Evolutionary conservation across 2,797 vertebrate genomes (phyloP), one percentile per base, ranked within the genome.

Genomic region (Oreortyx pictus): DNA sequence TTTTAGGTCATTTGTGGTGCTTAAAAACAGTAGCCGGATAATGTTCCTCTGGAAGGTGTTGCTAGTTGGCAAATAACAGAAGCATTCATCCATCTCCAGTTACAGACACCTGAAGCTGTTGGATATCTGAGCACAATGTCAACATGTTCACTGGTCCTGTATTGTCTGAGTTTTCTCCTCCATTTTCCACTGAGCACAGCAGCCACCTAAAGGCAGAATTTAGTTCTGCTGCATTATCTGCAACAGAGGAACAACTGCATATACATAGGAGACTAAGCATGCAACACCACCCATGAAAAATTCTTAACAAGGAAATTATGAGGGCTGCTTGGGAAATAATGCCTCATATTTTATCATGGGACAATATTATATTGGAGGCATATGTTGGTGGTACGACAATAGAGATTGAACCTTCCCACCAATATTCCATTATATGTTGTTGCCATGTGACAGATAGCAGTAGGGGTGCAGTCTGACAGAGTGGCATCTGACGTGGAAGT

Each of bases 251-350:
- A 66, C 54, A 49, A 33, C 7, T 71, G 19, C 14, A 37, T 7
- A 5, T 22, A n/a, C 33, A 33, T 11, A n/a, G 33, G 65, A 57
- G 41, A 37, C 65, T 71, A 60, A 79, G 37, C 52, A 61, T 86
- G 60, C n/a, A 93, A 65, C 54, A 85, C 85, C 72, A 88, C 52
- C 66, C n/a, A 82, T 13, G 74, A 70, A 89, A 95, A 90, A 56
- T 82, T 84, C 67, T 93, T 89, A 91, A 64, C 56, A 65, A 49
- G 6, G 15, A 33, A 19, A 62, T 35, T 57, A n/a, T 31, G 19
- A n/a, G 31, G 7, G 11, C 52, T 56, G 52, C 29, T 12, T 18
- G 5, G 18, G 31, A 20, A 56, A n/a, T 56, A n/a, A 56, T 56
- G 54, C 31, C 31, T 56, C 54, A 17, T 31, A 31, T 31, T 54